phyloP scores from a whole-genome alignment of 1,140 invertebrate genomes.

The Halesus radiatus region DNA sequence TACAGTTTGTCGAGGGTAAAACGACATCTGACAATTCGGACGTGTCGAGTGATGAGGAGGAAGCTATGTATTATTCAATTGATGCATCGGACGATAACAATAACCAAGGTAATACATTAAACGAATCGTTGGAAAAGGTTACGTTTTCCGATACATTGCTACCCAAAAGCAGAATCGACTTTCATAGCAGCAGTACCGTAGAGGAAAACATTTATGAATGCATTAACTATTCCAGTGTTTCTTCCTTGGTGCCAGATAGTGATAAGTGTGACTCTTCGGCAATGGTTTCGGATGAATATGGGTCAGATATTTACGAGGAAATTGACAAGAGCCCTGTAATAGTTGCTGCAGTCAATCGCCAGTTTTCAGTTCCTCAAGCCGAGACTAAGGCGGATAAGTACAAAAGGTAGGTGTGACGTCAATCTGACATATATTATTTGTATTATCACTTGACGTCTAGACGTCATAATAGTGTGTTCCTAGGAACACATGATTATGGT shows the following conservation, averaged over 20 bases:
- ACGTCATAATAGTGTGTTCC: no score
- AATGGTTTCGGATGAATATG: conserved; percentile 68
- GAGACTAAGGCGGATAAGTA: conserved; percentile 69
- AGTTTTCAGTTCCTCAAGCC: conserved; percentile 63
- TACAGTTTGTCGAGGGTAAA: background rate
- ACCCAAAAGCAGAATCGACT: conserved; percentile 49
- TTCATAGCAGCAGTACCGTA: conserved; percentile 58
- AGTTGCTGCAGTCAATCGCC: conserved; percentile 69
- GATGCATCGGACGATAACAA: conserved; percentile 21
- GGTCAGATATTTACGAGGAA: conserved; percentile 66
- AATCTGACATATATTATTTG: background rate
- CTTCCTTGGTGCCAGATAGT: conserved; percentile 65
- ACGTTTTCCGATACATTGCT: background rate
- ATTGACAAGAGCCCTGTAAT: conserved; percentile 65
- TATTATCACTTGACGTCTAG: background rate
- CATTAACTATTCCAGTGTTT: conserved; percentile 68
- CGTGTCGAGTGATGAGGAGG: background rate
- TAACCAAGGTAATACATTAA: conserved; percentile 6
- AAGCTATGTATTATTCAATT: conserved; percentile 4
- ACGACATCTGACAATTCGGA: conserved; percentile 13
- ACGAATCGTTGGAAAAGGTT: background rate
- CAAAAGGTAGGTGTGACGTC: conserved; percentile 63
- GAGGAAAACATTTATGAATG: conserved; percentile 67
- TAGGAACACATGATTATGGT: background rate
- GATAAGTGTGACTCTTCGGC: conserved; percentile 67